Conservation (phyloP, 2,888 invertebrate genomes). For the Beris chalybata region DNA sequence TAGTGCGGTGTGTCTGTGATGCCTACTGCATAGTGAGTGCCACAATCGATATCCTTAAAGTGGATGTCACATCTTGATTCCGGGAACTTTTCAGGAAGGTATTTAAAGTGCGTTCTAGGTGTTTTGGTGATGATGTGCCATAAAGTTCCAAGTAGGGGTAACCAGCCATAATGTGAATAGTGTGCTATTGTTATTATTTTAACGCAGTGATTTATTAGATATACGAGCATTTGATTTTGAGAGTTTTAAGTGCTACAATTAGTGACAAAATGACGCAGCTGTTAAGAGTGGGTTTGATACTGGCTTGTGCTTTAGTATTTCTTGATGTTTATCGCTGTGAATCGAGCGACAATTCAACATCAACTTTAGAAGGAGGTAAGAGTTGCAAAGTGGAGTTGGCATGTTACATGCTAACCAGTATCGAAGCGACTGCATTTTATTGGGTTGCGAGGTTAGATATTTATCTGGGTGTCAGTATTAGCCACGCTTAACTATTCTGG, state of each 20-base stretch:
- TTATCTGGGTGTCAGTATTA: no score
- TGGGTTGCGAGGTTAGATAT: no score
- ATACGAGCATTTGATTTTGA: not conserved
- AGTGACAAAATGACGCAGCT: slow-evolving; percentile 17
- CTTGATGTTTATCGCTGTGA: slow-evolving; percentile 20
- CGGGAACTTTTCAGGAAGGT: not conserved
- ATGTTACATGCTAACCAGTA: no score
- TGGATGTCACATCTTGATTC: slow-evolving; percentile 21
- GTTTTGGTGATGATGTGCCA: not conserved
- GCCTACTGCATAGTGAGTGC: slow-evolving; percentile 26
- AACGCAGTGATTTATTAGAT: not conserved
- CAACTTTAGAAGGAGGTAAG: slow-evolving; percentile 43
- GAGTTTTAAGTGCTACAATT: not conserved
- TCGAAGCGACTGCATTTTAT: no score
- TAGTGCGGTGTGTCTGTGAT: slow-evolving; percentile 16
- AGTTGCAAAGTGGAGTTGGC: not conserved
- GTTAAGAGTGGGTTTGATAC: slow-evolving; percentile 2
- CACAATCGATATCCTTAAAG: slow-evolving; percentile 32
- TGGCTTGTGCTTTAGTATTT: not conserved
- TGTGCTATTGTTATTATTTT: slow-evolving; percentile 5
- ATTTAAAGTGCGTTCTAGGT: slow-evolving; percentile 14
- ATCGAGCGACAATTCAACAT: slow-evolving; percentile 37
- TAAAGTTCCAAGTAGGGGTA: not conserved
- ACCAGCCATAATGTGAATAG: slow-evolving; percentile 13
- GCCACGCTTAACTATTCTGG: no score